Base-by-base conservation (phyloP, 1,140 invertebrate genomes). In the Neodiprion pinetum region DNA sequence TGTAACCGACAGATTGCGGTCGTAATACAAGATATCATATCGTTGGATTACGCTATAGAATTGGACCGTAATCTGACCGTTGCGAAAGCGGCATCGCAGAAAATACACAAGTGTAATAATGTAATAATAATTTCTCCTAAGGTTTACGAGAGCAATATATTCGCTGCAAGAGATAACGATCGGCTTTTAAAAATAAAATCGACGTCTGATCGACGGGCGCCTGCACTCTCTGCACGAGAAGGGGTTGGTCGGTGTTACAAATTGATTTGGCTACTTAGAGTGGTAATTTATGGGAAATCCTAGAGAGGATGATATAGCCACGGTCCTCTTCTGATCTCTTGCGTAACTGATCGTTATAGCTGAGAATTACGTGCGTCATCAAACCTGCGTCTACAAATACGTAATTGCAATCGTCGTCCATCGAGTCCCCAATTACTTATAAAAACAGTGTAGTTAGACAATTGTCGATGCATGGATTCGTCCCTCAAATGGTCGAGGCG, bases 181-280 rank as follows among this genome's bases (percentile, higher is more conserved):
- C 53, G 53, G 53, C 53, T 17, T 61, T 61, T 61, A 61, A 61
- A 61, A 61, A 61, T 61, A 61, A 61, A 61, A 61, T 61, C 53
- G 53, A 61, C 53, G 53, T 61, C 53, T 61, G 53, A 61, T 61
- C 53, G 53, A 61, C n/a, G 53, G 11, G 7, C 11, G 53, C 53
- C 53, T 14, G 11, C 11, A 12, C n/a, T 17, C n/a, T 61, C 53
- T 61, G 53, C 28, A 40, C 5, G 28, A 40, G 28, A 40, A 40
- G 28, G 28, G n/a, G 53, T 12, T 14, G 53, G 4, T 61, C n/a
- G n/a, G 53, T 61, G 11, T 61, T 12, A 61, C 11, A 61, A 61
- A 61, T 61, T 61, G 53, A 61, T 61, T 61, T 17, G 53, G 53
- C 53, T 61, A 61, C 53, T 61, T 61, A 61, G 53, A 61, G 53